Evolutionary conservation across 2,113 vertebrate genomes (phyloP).

Genomic region (Mesocricetus auratus): DNA sequence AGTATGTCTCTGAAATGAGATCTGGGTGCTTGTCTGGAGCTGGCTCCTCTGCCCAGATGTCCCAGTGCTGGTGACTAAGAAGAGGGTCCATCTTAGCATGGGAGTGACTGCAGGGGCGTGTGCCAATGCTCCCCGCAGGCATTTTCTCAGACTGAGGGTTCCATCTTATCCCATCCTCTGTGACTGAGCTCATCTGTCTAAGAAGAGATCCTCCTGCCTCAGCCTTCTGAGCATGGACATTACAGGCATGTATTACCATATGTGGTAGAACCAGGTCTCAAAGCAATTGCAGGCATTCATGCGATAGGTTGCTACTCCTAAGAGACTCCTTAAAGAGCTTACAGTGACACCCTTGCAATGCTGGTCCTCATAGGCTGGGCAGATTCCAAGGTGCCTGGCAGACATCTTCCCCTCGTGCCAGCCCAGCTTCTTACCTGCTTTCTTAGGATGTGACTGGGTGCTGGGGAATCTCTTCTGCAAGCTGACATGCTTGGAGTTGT

Average conservation of each 20-base stretch:
- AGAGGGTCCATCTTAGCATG: neutral
- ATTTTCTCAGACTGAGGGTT: neutral
- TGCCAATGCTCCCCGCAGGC: neutral
- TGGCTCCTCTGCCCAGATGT: neutral
- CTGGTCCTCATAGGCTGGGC: neutral
- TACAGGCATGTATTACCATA: neutral
- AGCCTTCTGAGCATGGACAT: neutral
- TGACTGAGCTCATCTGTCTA: neutral
- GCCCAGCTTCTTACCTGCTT: neutral
- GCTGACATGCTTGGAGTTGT: neutral
- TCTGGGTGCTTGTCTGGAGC: neutral
- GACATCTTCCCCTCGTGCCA: neutral
- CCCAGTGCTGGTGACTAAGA: neutral
- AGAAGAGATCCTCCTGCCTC: neutral
- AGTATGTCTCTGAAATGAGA: neutral
- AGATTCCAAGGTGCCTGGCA: neutral
- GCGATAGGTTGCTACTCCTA: fast-evolving
- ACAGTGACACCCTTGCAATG: neutral
- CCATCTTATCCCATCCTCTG: neutral
- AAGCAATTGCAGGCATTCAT: neutral
- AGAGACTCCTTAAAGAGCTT: neutral
- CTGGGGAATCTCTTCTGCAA: neutral
- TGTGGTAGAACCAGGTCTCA: neutral
- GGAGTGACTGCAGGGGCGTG: neutral
- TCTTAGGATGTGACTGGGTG: neutral